These are phyloP conservation scores for Peribatodes rhomboidaria DNA, from an alignment of 2,888 invertebrate genomes.

Conservation along the genomic window DNA sequence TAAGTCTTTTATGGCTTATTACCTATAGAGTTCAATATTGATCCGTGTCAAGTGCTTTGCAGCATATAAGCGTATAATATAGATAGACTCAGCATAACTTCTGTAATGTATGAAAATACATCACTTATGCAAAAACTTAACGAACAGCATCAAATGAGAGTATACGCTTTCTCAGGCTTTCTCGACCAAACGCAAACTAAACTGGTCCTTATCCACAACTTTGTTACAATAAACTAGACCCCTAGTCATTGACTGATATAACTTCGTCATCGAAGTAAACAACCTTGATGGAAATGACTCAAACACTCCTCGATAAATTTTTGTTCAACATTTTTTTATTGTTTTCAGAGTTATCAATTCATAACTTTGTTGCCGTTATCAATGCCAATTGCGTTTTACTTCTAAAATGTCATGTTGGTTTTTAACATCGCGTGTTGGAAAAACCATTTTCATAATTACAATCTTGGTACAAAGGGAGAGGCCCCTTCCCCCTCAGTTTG, in stretches of 20 bases:
- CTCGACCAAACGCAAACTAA: neutral
- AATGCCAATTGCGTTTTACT: conserved; percentile 15
- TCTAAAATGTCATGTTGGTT: conserved; percentile 4
- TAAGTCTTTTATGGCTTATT: conserved; percentile 20
- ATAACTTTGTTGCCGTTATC: conserved; percentile 14
- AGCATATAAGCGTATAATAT: neutral
- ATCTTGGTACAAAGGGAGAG: too few species aligned
- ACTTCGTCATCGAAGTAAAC: conserved; percentile 25
- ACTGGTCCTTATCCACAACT: neutral
- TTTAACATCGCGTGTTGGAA: conserved; percentile 7
- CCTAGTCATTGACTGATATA: conserved; percentile 31
- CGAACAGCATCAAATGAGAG: conserved; percentile 5
- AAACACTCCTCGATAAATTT: conserved; percentile 2
- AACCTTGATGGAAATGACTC: conserved; percentile 28
- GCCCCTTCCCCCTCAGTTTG: too few species aligned
- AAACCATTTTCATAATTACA: too few species aligned
- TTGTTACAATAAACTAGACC: conserved; percentile 3
- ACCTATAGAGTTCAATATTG: neutral
- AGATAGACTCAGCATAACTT: too few species aligned
- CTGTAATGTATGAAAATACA: too few species aligned
- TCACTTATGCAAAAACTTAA: too few species aligned
- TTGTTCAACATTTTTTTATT: conserved; percentile 7
- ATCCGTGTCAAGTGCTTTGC: neutral
- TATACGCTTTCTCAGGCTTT: conserved; percentile 12
- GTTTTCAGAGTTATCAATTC: conserved; percentile 7